Evolutionary conservation across 2,113 vertebrate species (phyloP).

Genomic region (Syrrhaptes paradoxus): DNA sequence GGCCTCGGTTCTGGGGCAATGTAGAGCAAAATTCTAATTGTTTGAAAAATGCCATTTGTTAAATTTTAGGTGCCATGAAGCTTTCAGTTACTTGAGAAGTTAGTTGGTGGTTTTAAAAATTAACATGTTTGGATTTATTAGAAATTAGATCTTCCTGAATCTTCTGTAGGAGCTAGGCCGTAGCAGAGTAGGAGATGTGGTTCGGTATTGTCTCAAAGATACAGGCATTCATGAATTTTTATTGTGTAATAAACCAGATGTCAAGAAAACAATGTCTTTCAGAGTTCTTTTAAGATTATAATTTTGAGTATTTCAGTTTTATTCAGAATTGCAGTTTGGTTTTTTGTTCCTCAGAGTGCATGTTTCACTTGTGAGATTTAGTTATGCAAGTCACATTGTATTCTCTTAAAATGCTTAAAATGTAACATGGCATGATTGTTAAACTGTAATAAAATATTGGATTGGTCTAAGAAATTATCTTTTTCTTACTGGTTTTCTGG

Average conservation of each 20-base stretch:
- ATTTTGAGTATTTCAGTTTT: constrained; percentile 54
- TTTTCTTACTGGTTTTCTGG: constrained; percentile 17
- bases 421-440: constrained; percentile 29
- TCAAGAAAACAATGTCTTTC: constrained; percentile 60
- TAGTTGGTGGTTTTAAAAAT: neutral
- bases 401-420: constrained; percentile 41
- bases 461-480: neutral
- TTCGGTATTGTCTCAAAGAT: constrained; percentile 43
- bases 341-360: constrained; percentile 33
- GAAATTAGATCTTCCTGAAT: neutral
- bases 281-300: constrained; percentile 28
- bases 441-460: constrained; percentile 32
- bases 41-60: neutral
- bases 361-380: constrained; percentile 47
- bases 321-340: neutral
- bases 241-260: constrained; percentile 63
- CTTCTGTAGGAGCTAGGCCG: neutral
- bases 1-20: neutral
- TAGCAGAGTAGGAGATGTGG: neutral
- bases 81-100: neutral
- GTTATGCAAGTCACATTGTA: constrained; percentile 58
- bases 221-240: constrained; percentile 29
- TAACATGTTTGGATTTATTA: neutral
- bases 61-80: neutral
- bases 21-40: neutral